These are phyloP conservation scores for Myopa testacea DNA, from an alignment of 2,888 invertebrate species.

Conservation along the genomic window DNA sequence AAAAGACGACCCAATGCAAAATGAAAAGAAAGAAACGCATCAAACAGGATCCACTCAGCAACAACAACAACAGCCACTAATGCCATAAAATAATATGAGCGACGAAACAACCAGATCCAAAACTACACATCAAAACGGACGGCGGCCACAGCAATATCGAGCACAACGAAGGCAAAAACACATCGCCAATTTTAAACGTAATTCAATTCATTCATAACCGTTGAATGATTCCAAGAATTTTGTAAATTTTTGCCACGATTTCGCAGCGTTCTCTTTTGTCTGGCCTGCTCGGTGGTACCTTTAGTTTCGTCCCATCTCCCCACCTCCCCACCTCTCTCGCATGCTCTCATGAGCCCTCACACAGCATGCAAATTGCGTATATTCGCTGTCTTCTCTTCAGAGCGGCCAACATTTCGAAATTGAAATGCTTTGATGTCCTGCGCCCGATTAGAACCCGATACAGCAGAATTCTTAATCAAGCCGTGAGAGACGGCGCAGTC, in stretches of 20 bases:
- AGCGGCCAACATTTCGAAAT: constrained; percentile 13
- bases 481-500: too few relatives aligned
- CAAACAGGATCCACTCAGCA: constrained; percentile 32
- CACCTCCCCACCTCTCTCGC: too few relatives aligned
- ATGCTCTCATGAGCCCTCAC: neutral
- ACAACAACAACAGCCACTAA: constrained; percentile 24
- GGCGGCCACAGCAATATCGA: neutral
- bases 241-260: constrained; percentile 45
- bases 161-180: constrained; percentile 5
- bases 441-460: constrained; percentile 28
- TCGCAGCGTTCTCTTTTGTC: neutral
- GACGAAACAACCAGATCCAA: neutral
- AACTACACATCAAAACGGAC: neutral
- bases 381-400: neutral
- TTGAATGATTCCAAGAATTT: constrained; percentile 54
- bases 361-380: constrained; percentile 22
- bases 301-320: neutral
- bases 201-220: constrained; percentile 52
- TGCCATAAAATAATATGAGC: neutral
- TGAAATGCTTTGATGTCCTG: constrained; percentile 48
- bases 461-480: too few relatives aligned
- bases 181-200: constrained; percentile 32
- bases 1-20: neutral
- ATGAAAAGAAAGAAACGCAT: neutral
- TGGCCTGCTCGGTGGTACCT: constrained; percentile 24